A percentile compares a stretch with the other conserved stretches of the same genome.
These are phyloP conservation scores for Drosophila cracens DNA, from an alignment of 2,888 invertebrate species.

Conservation along the genomic window DNA sequence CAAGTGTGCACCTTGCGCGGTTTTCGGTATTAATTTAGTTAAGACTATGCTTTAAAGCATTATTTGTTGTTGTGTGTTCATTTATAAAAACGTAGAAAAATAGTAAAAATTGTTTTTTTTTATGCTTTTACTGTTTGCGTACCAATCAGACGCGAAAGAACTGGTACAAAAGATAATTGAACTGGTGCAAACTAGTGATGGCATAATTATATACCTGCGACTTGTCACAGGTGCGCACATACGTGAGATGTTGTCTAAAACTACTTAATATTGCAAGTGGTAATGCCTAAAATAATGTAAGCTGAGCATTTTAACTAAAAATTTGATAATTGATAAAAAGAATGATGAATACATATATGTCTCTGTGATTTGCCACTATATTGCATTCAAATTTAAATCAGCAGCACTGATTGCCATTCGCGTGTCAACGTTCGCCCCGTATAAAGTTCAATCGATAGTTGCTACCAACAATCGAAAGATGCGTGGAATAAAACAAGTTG, in stretches of 20 bases:
- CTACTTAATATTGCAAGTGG: background rate
- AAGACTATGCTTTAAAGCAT: constrained; percentile 66
- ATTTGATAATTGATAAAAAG: background rate
- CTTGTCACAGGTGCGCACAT: constrained; percentile 40
- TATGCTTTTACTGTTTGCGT: constrained; percentile 72
- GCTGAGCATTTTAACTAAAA: background rate
- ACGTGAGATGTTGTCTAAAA: constrained; percentile 2
- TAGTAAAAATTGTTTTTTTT: constrained; percentile 74
- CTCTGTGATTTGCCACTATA: background rate
- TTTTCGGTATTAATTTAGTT: constrained; percentile 44
- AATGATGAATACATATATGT: background rate
- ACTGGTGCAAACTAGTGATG: constrained; percentile 64
- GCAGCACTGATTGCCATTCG: constrained; percentile 30
- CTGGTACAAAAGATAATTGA: constrained; percentile 56
- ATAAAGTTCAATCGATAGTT: constrained; percentile 25
- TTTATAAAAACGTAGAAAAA: constrained; percentile 78
- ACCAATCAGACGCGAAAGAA: constrained; percentile 78
- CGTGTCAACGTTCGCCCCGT: constrained; percentile 17
- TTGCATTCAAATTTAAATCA: constrained; percentile 2
- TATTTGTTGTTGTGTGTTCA: constrained; percentile 65
- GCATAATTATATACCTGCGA: constrained; percentile 30
- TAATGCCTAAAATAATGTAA: background rate
- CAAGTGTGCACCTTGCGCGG: constrained; percentile 49
- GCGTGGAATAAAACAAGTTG: constrained; percentile 9
- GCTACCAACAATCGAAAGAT: constrained; percentile 26